These are phyloP conservation scores for Pyralis farinalis DNA, from an alignment of 2,888 invertebrate species.

Conservation along the genomic window DNA sequence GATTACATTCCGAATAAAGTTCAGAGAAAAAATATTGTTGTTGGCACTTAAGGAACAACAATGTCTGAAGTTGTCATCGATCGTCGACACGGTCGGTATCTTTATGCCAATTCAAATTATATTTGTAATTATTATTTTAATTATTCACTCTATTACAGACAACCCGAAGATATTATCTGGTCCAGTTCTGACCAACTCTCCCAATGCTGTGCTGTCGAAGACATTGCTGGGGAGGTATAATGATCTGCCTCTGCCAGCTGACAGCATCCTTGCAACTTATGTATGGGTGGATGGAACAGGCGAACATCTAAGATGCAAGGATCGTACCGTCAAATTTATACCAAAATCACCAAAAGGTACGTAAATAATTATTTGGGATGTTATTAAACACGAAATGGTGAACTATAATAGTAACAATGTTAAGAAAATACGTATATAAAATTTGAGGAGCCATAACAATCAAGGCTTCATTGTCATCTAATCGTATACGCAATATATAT, in stretches of 20 bases:
- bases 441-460: no score
- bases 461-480: no score
- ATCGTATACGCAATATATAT: no score
- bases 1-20: not conserved
- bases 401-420: no score
- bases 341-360: conserved; percentile 89
- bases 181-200: conserved; percentile 83
- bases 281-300: conserved; percentile 97
- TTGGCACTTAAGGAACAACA: not conserved
- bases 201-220: conserved; percentile 91
- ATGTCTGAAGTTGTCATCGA: conserved; percentile 27
- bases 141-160: conserved; percentile 47
- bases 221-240: conserved; percentile 86
- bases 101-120: no score
- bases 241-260: conserved; percentile 88
- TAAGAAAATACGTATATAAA: not conserved
- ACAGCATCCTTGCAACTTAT: conserved; percentile 92
- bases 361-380: conserved; percentile 15
- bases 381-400: no score
- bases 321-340: conserved; percentile 91
- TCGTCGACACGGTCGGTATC: conserved; percentile 32
- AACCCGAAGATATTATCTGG: conserved; percentile 74
- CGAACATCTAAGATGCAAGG: conserved; percentile 92
- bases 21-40: not conserved
- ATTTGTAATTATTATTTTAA: not conserved